These are phyloP conservation scores for Oligia fasciuncula DNA, from an alignment of 2,888 invertebrate genomes.

Conservation along the genomic window DNA sequence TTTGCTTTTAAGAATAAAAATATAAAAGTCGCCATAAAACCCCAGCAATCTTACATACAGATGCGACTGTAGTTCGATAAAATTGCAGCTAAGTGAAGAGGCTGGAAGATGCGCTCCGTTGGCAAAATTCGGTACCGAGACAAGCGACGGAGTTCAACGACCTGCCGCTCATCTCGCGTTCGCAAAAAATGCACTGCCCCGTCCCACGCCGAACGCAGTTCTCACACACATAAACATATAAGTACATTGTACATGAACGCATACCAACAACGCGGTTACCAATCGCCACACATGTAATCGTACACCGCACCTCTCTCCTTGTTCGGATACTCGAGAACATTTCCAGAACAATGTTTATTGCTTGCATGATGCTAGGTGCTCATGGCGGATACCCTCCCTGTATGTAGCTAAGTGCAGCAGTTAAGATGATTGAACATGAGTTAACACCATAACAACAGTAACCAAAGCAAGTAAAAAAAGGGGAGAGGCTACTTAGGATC, in stretches of 20 bases:
- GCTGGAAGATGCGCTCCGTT: constrained; percentile 83
- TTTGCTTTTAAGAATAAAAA: background rate
- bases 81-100: constrained; percentile 61
- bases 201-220: constrained; percentile 87
- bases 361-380: constrained; percentile 70
- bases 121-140: constrained; percentile 86
- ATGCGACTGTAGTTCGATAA: constrained; percentile 37
- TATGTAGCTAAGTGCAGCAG: constrained; percentile 39
- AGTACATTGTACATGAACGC: constrained; percentile 76
- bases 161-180: constrained; percentile 85
- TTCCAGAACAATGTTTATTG: constrained; percentile 79
- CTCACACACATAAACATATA: constrained; percentile 78
- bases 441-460: constrained; percentile 16
- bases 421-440: constrained; percentile 41
- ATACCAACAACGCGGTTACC: constrained; percentile 79
- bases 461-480: constrained; percentile 4
- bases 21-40: background rate
- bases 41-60: constrained; percentile 1
- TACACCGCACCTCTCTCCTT: constrained; percentile 81
- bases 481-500: constrained; percentile 11
- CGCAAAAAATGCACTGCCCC: constrained; percentile 89
- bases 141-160: constrained; percentile 84
- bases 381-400: constrained; percentile 39
- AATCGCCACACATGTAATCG: constrained; percentile 83
- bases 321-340: constrained; percentile 77